Percentiles rank a stretch among this genome's conserved stretches.
Conservation (phyloP, 2,888 invertebrate genomes). For the Coenonympha glycerion region DNA sequence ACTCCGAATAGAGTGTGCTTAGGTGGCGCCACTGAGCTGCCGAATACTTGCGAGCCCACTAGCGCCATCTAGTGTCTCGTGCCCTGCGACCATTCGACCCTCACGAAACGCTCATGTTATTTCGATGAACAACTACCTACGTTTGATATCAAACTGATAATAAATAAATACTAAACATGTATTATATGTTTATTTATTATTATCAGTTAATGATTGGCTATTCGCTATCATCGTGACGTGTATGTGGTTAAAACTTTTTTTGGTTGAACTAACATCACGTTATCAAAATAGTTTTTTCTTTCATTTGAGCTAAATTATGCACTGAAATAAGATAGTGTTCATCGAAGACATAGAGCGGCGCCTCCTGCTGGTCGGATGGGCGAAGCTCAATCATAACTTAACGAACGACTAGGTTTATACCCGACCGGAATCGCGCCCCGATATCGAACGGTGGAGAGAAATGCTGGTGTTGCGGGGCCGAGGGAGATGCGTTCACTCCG, state of each 20-base stretch:
- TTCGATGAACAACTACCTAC: not conserved
- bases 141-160: no score
- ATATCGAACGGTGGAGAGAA: constrained; percentile 56
- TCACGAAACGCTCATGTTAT: not conserved
- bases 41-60: constrained; percentile 24
- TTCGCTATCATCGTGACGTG: no score
- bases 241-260: no score
- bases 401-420: constrained; percentile 73
- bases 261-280: no score
- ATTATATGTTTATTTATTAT: no score
- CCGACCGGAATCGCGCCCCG: constrained; percentile 72
- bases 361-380: constrained; percentile 1
- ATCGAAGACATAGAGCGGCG: not conserved
- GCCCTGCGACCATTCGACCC: not conserved
- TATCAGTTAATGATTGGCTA: no score
- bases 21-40: constrained; percentile 38
- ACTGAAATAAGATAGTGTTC: not conserved
- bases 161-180: no score
- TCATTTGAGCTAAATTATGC: not conserved
- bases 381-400: constrained; percentile 54
- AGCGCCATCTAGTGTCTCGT: constrained; percentile 38
- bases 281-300: no score
- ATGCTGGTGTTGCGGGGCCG: constrained; percentile 62
- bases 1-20: constrained; percentile 24
- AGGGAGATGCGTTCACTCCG: constrained; percentile 51